Conservation (phyloP, 1,140 invertebrate species). For the Tetramorium simillimum region DNA sequence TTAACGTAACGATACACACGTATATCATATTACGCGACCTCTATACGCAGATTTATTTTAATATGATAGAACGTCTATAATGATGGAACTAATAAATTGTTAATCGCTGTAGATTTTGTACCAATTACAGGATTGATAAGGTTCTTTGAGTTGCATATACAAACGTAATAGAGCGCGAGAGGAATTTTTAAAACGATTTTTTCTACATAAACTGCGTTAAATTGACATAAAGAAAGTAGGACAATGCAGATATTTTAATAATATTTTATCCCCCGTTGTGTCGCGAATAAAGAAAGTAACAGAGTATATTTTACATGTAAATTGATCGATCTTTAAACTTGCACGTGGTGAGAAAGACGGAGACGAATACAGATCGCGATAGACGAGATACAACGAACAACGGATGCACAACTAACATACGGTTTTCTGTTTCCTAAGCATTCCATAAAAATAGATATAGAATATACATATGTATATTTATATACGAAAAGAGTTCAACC, state of each 20-base stretch:
- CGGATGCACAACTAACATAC: conserved; percentile 82
- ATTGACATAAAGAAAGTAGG: conserved; percentile 26
- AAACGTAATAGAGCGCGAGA: neutral
- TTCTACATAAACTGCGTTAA: neutral
- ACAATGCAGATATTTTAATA: conserved; percentile 36
- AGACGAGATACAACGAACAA: conserved; percentile 74
- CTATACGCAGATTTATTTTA: conserved; percentile 18
- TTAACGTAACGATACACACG: conserved; percentile 15
- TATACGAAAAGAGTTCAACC: conserved; percentile 73
- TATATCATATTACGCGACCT: conserved; percentile 11
- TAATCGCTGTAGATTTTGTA: conserved; percentile 9
- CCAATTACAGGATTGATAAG: conserved; percentile 5
- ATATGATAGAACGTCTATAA: conserved; percentile 25
- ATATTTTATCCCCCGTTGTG: no score
- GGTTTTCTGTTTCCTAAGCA: conserved; percentile 79
- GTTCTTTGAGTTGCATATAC: neutral
- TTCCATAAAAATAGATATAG: conserved; percentile 76
- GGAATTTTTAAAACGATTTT: neutral
- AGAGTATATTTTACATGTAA: neutral
- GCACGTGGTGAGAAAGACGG: conserved; percentile 11
- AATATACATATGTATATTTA: conserved; percentile 63
- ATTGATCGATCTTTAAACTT: conserved; percentile 18
- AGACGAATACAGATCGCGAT: conserved; percentile 65
- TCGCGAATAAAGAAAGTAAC: neutral
- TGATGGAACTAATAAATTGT: conserved; percentile 30